Evolutionary conservation across 2,888 invertebrate species (phyloP).

Genomic region (Dermolepida albohirtum): DNA sequence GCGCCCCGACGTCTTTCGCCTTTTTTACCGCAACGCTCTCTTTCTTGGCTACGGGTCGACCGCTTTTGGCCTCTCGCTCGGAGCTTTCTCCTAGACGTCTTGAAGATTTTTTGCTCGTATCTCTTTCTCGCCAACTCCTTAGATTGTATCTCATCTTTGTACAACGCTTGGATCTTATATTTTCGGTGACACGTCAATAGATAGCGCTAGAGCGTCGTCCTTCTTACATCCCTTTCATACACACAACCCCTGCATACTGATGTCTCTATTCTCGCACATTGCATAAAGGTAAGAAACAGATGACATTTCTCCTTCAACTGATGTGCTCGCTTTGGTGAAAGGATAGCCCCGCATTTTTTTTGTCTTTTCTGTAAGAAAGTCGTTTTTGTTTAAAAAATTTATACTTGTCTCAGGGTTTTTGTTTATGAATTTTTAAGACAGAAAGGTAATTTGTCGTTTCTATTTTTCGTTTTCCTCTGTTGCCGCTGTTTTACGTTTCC

Average conservation of each 20-base stretch:
- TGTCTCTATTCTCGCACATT: conserved; percentile 48
- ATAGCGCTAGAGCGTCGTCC: conserved; percentile 19
- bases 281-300: conserved; percentile 29
- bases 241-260: not conserved
- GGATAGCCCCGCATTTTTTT: conserved; percentile 21
- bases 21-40: conserved; percentile 38
- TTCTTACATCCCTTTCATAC: not conserved
- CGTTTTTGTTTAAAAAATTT: conserved; percentile 39
- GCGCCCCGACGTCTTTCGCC: conserved; percentile 54
- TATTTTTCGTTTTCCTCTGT: conserved; percentile 20
- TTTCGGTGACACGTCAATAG: conserved; percentile 34
- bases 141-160: conserved; percentile 53
- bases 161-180: conserved; percentile 19
- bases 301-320: conserved; percentile 27
- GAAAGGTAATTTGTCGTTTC: conserved; percentile 37
- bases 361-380: conserved; percentile 26
- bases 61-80: conserved; percentile 33
- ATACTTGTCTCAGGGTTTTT: conserved; percentile 36
- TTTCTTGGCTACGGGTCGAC: conserved; percentile 27
- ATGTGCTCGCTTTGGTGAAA: conserved; percentile 1
- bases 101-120: conserved; percentile 50
- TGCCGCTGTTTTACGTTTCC: conserved; percentile 23
- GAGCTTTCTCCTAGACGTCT: conserved; percentile 59
- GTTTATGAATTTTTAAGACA: conserved; percentile 40
- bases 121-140: conserved; percentile 58